Conservation (phyloP, 1,140 invertebrate species). For the Drosophila saltans region DNA sequence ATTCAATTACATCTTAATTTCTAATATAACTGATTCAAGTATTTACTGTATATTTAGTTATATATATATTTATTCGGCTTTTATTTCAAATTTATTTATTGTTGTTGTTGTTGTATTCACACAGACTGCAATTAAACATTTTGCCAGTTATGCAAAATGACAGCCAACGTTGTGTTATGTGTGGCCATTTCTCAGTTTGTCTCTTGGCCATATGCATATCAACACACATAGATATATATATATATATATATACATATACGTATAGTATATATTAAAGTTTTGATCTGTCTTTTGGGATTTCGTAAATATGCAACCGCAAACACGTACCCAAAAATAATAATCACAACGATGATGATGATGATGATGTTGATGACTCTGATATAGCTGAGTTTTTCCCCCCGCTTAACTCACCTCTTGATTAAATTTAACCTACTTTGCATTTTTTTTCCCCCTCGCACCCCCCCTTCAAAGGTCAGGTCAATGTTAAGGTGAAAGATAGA, state of each 20-base stretch:
- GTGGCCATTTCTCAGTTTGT: constrained; percentile 52
- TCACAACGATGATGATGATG: background rate
- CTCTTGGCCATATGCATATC: constrained; percentile 56
- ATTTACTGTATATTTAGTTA: too few species aligned
- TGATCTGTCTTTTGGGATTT: constrained; percentile 48
- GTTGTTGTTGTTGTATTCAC: constrained; percentile 31
- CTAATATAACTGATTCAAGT: too few species aligned
- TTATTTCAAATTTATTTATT: too few species aligned
- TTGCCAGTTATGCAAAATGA: constrained; percentile 59
- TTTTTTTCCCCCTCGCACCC: background rate
- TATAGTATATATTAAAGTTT: constrained; percentile 25
- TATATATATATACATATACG: constrained; percentile 13
- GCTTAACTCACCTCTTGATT: constrained; percentile 17
- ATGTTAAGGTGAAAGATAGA: constrained; percentile 66
- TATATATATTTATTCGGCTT: background rate
- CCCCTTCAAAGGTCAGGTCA: constrained; percentile 54
- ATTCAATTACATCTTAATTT: background rate
- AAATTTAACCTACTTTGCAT: constrained; percentile 52
- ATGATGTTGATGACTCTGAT: constrained; percentile 5
- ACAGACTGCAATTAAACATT: constrained; percentile 55
- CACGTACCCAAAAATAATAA: constrained; percentile 51
- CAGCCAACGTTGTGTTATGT: constrained; percentile 48
- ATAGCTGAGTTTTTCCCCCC: constrained; percentile 43
- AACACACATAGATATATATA: constrained; percentile 6
- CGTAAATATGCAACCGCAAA: constrained; percentile 58